Conservation (phyloP, 2,113 vertebrate genomes). For the Oryzias javanicus region DNA sequence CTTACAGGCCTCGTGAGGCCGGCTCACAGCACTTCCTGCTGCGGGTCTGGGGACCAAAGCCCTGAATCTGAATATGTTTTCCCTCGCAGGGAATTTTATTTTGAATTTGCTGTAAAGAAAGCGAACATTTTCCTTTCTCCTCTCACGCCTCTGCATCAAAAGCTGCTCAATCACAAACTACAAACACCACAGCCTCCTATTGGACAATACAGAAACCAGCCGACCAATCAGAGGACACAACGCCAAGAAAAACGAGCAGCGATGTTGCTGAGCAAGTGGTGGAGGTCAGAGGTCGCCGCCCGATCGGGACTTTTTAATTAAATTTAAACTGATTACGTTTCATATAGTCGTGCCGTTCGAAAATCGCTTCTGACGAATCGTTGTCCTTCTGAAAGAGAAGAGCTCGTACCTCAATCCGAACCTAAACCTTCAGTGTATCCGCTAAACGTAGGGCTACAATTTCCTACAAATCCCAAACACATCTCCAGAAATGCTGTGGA, state of each 20-base stretch:
- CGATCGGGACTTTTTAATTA: background rate
- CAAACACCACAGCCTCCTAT: background rate
- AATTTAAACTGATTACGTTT: no score
- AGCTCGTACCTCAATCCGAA: no score
- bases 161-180: background rate
- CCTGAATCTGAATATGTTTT: background rate
- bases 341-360: no score
- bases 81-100: background rate
- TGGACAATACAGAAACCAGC: slow-evolving; percentile 20
- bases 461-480: background rate
- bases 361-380: no score
- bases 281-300: slow-evolving; percentile 32
- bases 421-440: no score
- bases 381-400: no score
- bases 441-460: background rate
- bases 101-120: background rate
- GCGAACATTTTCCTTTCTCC: background rate
- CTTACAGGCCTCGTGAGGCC: slow-evolving; percentile 1
- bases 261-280: background rate
- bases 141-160: slow-evolving; percentile 5
- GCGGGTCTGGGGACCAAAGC: background rate
- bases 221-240: slow-evolving; percentile 33
- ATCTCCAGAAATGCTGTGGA: background rate
- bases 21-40: background rate
- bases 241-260: background rate